These are phyloP conservation scores for Corythornis cristatus DNA, from an alignment of 2,113 vertebrate species.

Conservation along the genomic window DNA sequence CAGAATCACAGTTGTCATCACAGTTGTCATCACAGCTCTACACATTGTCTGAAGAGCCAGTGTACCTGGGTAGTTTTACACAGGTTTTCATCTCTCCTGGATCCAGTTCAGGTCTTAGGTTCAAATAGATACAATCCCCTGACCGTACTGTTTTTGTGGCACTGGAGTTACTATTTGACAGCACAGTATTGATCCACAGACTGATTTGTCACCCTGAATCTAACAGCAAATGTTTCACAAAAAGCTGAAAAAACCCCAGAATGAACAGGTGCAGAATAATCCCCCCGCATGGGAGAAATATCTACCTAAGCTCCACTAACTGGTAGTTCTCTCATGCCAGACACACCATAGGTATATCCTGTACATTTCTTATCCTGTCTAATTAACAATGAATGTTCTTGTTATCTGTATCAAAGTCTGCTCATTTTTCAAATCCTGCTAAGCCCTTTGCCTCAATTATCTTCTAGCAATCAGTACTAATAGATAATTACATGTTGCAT, in stretches of 20 bases:
- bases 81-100: neutral
- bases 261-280: neutral
- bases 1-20: no score
- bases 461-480: neutral
- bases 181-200: neutral
- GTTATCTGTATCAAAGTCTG: neutral
- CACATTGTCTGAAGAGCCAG: neutral
- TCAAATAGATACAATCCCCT: neutral
- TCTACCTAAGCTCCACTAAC: neutral
- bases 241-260: neutral
- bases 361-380: neutral
- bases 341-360: neutral
- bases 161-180: neutral
- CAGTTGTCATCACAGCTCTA: neutral
- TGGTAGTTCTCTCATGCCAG: neutral
- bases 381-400: slow-evolving; percentile 17
- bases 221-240: neutral
- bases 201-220: neutral
- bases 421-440: neutral
- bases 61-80: neutral
- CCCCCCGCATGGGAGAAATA: neutral
- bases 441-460: neutral
- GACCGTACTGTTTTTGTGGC: neutral
- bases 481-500: neutral
- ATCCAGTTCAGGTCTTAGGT: neutral